Base-by-base conservation (phyloP, 2,888 invertebrate genomes). In the Ctenicera cuprea region DNA sequence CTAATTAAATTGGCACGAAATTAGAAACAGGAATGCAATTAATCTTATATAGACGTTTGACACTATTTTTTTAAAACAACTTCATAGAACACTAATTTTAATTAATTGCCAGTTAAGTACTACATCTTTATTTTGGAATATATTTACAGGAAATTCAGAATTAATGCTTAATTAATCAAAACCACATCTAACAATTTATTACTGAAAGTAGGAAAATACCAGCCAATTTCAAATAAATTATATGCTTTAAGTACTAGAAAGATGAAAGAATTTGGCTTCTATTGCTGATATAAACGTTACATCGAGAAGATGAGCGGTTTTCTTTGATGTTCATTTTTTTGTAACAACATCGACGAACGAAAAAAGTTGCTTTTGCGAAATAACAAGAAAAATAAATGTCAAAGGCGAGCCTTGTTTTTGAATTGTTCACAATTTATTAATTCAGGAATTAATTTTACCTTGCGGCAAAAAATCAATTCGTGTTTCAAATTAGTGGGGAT, bases 1-100 rank as follows among this genome's bases (percentile, higher is more conserved):
- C 22, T 66, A 66, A 66, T 66, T 52, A 66, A 54, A 66, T 66
- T 66, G 41, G 37, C 38, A 63, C 18, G 18, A 38, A 50, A 64
- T 54, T 66, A 66, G 65, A 54, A 66, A 52, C 14, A 37, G 16
- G 16, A 65, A 33, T 16, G 37, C n/a, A 20, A 50, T 52, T 65
- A 65, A 48, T 52, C 37, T 20, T 14, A 52, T 22, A 33, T 50
- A n/a, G 77, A 26, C 7, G 30, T 54, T 54, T 30, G 33, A 3
- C 18, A 8, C 14, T 20, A 48, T 11, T 45, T 45, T 26, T 5
- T 5, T 26, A n/a, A 26, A 26, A 26, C 5, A 26, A 26, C 5
- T 5, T 2, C 26, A 2, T 26, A 26, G n/a, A 26, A 2, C 5
- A 26, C 5, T 26, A 26, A 26, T 26, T 26, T 2, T 26, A 5